These are phyloP conservation scores for Heteractis magnifica DNA, from an alignment of 92 coral and sea anemone species.

Conservation along the genomic window DNA sequence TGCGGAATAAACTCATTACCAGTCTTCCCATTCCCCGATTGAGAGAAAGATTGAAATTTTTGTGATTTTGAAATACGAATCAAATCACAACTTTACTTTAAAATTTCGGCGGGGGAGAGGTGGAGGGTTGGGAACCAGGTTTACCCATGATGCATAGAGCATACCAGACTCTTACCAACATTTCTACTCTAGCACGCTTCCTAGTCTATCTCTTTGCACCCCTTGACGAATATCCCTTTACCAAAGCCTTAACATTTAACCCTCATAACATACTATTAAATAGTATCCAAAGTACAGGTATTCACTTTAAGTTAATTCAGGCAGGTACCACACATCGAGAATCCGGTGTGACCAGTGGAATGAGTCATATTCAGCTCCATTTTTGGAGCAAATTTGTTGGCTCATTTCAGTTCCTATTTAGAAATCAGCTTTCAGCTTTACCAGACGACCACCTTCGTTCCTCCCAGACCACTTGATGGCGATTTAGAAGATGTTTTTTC, in stretches of 20 bases:
- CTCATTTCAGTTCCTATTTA: slow-evolving; percentile 1
- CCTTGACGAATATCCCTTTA: not conserved
- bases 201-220: not conserved
- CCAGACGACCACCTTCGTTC: slow-evolving; percentile 39
- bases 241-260: not conserved
- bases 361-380: not conserved
- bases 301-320: slow-evolving; percentile 3
- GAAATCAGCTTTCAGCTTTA: slow-evolving; percentile 35
- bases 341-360: not conserved
- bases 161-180: not conserved
- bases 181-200: not conserved
- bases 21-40: no score
- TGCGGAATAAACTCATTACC: no score
- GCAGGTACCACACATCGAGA: not conserved
- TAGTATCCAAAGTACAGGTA: not conserved
- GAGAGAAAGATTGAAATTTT: no score
- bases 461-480: slow-evolving; percentile 67
- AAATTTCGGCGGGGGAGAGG: no score
- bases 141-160: not conserved
- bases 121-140: not conserved
- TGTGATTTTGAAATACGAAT: no score
- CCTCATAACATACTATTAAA: slow-evolving; percentile 10
- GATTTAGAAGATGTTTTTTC: slow-evolving; percentile 79
- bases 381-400: not conserved
- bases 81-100: no score